Conservation (phyloP, 2,113 vertebrate species). For the Saccopteryx leptura region DNA sequence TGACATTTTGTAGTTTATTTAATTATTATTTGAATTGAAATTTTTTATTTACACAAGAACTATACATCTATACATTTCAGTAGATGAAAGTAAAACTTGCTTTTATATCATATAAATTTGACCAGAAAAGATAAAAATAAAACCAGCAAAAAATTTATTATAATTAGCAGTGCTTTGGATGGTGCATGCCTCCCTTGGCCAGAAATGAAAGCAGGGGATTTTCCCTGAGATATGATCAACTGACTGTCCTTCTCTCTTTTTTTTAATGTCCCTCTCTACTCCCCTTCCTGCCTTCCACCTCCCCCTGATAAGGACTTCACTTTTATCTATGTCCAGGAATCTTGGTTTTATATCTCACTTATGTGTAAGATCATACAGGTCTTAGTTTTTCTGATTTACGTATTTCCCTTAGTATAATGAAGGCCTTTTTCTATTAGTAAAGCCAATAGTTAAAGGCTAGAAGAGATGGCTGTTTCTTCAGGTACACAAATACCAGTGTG, state of each 20-base stretch:
- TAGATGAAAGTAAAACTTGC: not conserved
- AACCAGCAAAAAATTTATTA: not conserved
- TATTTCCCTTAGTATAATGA: not conserved
- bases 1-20: not conserved
- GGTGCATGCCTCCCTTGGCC: not conserved
- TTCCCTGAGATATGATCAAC: conserved; percentile 40
- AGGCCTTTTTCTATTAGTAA: not conserved
- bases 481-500: not conserved
- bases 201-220: not conserved
- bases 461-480: not conserved
- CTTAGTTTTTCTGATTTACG: no score
- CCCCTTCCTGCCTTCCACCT: no score
- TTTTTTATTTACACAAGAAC: not conserved
- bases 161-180: not conserved
- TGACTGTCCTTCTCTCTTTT: not conserved
- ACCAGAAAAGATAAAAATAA: conserved; percentile 10
- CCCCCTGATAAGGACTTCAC: no score
- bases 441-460: not conserved
- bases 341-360: no score
- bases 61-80: not conserved
- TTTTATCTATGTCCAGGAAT: no score
- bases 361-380: no score
- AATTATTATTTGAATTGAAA: not conserved
- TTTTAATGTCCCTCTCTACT: no score
- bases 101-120: conserved; percentile 22